These are phyloP conservation scores for Sphyrna mokarran DNA, from an alignment of 2,113 vertebrate genomes.

Conservation along the genomic window DNA sequence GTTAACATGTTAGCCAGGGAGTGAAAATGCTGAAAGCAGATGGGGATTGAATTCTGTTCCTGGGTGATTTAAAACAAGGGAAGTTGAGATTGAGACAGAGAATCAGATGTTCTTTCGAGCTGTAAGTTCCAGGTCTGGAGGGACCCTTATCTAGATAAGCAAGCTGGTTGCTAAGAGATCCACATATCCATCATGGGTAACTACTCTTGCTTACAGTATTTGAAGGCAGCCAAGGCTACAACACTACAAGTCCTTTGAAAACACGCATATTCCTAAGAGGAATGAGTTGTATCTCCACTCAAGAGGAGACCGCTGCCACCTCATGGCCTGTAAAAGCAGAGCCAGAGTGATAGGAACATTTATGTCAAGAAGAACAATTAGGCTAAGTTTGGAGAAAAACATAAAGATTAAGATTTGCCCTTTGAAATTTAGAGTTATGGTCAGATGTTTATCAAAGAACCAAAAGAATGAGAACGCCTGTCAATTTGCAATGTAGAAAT, in stretches of 20 bases:
- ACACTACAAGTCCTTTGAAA: background rate
- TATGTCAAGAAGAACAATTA: background rate
- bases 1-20: background rate
- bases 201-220: background rate
- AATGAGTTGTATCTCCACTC: too few relatives aligned
- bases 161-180: background rate
- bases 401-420: background rate
- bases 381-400: background rate
- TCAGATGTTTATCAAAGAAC: background rate
- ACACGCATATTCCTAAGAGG: too few relatives aligned
- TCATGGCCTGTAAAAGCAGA: too few relatives aligned
- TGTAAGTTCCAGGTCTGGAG: background rate
- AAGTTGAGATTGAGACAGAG: background rate
- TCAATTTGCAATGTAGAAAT: too few relatives aligned
- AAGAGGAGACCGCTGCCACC: too few relatives aligned
- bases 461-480: too few relatives aligned
- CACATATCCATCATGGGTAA: background rate
- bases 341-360: background rate
- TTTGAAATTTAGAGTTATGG: background rate
- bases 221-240: background rate
- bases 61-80: background rate
- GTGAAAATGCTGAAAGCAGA: background rate
- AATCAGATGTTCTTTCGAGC: background rate
- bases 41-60: background rate
- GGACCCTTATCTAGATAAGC: background rate